Base-by-base conservation (phyloP, 2,113 vertebrate species). In the Eolophus roseicapilla region DNA sequence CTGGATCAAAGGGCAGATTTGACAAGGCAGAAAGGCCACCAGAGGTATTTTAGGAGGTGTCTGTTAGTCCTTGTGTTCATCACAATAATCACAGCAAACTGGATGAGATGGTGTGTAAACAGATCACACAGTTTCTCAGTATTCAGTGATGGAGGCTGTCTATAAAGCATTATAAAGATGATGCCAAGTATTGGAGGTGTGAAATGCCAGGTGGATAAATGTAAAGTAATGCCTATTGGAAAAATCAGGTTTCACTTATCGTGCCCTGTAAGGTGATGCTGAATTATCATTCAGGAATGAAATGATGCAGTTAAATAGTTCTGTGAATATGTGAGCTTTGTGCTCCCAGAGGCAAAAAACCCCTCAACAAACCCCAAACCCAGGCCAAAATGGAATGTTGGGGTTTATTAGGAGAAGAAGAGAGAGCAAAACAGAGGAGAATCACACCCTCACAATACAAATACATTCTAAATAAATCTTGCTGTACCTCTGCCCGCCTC, bases 381-480 rank as follows among this genome's bases (percentile, higher is more conserved):
- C 39, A 35, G 81, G 47, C 47, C 18, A 41, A 63, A 89, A 75
- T 20, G 16, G 81, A 46, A 74, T 50, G 47, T 87, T 63, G 60
- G 52, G 69, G 23, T 84, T 89, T 94, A 50, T 94, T 86, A 89
- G 76, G 73, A 77, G 92, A 71, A 85, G 62, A 68, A 92, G 60
- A 82, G 70, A 88, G 77, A 91, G 75, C 16, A 89, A 91, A 91
- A 23, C 19, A 27, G 60, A 70, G 47, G 47, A 76, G 41, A 89
- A 86, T 85, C 78, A 46, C 52, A 46, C 27, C 59, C 70, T 82
- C 47, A 12, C 50, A 75, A 5, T 39, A 3, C 68, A 79, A 85
- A 89, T 91, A 11, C 65, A 20, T 94, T 75, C 78, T 92, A 82
- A 91, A 93, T 93, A 90, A 87, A 87, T 91, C 78, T 78, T 46